Evolutionary conservation across 2,888 invertebrate species (phyloP), one percentile per base, ranked within the genome.

Genomic region (Pyralis farinalis): DNA sequence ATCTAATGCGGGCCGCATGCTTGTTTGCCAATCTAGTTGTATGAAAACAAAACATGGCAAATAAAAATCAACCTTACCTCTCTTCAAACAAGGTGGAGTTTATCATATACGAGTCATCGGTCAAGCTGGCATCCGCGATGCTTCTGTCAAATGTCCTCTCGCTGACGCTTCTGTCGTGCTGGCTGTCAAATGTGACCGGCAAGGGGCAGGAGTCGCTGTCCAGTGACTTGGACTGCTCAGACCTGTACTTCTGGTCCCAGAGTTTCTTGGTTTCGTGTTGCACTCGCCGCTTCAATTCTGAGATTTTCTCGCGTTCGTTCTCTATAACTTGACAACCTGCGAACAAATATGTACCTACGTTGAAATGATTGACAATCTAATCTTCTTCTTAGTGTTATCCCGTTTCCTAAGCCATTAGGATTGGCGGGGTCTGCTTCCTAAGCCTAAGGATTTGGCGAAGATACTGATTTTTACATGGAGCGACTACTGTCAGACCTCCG

Each of bases 311-410:
- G 28, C 96, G 90, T 77, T 97, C 97, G 69, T 97, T 95, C 69
- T 97, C 97, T 62, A 97, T 97, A 48, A 97, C 95, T 90, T 95
- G 94, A 58, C 95, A 95, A 46, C 97, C 97, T 97, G 68, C 7
- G 37, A 37, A 10, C 7, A 28, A 37, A 34, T 25, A n/a, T 27
- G 25, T 12, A 12, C 31, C n/a, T n/a, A n/a, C n/a, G n/a, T n/a
- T n/a, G n/a, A n/a, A n/a, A n/a, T n/a, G n/a, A n/a, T n/a, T n/a
- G n/a, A n/a, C n/a, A n/a, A n/a, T n/a, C n/a, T n/a, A n/a, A n/a
- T n/a, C n/a, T n/a, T n/a, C n/a, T n/a, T n/a, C n/a, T n/a, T n/a
- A n/a, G n/a, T n/a, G n/a, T n/a, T n/a, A n/a, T n/a, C n/a, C n/a
- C n/a, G n/a, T n/a, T n/a, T n/a, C n/a, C n/a, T n/a, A n/a, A n/a